These are phyloP conservation scores for Clostera curtula DNA, from an alignment of 2,888 invertebrate genomes.

Conservation along the genomic window DNA sequence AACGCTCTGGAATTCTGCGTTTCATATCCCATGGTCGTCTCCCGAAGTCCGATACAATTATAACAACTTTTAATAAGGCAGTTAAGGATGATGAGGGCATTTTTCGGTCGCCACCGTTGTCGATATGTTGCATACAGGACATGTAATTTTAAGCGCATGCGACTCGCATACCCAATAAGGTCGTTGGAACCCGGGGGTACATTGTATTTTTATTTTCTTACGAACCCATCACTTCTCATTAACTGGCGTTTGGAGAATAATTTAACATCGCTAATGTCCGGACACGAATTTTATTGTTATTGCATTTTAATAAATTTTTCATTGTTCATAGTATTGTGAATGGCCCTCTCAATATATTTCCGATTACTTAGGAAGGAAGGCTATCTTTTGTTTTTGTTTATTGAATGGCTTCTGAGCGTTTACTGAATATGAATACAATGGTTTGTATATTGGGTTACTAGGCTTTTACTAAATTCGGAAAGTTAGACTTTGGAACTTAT, in stretches of 20 bases:
- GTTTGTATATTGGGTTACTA: neutral
- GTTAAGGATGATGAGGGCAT: conserved; percentile 30
- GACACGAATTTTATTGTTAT: conserved; percentile 74
- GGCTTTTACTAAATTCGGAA: too few species aligned
- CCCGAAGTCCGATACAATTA: too few species aligned
- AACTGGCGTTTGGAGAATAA: conserved; percentile 73
- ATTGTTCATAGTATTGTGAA: conserved; percentile 56
- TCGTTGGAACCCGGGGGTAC: conserved; percentile 51
- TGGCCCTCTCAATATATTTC: conserved; percentile 43
- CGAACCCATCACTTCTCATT: conserved; percentile 75
- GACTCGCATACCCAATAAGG: conserved; percentile 58
- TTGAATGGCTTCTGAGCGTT: conserved; percentile 24
- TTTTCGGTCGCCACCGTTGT: conserved; percentile 39
- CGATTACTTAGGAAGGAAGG: conserved; percentile 64
- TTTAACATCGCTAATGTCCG: conserved; percentile 71
- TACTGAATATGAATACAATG: conserved; percentile 20
- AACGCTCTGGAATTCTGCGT: too few species aligned
- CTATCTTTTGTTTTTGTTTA: conserved; percentile 40
- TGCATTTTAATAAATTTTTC: conserved; percentile 71
- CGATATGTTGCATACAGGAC: conserved; percentile 62
- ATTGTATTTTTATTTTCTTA: conserved; percentile 68
- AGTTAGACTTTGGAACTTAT: too few species aligned
- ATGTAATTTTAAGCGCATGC: conserved; percentile 61
- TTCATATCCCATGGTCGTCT: too few species aligned
- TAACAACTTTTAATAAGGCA: too few species aligned